phyloP scores from a whole-genome alignment of 2,888 invertebrate genomes.

The Hydrotaea cyrtoneurina region DNA sequence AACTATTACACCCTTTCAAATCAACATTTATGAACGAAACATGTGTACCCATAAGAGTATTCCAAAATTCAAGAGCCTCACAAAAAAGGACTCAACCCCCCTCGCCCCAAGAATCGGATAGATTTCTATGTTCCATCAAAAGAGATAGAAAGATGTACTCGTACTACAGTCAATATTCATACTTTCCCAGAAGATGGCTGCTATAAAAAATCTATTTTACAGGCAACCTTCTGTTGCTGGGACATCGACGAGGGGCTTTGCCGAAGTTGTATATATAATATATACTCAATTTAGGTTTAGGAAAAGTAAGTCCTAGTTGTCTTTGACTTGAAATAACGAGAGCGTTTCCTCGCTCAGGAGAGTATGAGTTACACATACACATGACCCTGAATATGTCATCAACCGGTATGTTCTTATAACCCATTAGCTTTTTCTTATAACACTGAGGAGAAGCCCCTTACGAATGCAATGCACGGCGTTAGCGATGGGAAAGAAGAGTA shows the following conservation, averaged over 20 bases:
- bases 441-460: no score
- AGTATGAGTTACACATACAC: no score
- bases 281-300: no score
- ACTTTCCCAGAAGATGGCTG: background rate
- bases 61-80: background rate
- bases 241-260: background rate
- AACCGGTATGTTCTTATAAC: no score
- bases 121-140: background rate
- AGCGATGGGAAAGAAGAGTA: no score
- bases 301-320: no score
- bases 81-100: background rate
- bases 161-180: background rate
- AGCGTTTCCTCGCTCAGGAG: no score
- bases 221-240: background rate
- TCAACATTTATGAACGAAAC: conserved; percentile 10
- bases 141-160: background rate
- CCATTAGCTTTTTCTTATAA: no score
- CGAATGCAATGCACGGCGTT: no score
- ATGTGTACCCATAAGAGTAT: conserved; percentile 12
- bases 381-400: no score
- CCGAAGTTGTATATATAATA: background rate
- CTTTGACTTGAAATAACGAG: no score
- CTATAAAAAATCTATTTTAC: conserved; percentile 2
- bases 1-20: conserved; percentile 13
- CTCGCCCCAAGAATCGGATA: no score